Conservation (phyloP, 2,888 invertebrate species). For the Zele albiditarsus region DNA sequence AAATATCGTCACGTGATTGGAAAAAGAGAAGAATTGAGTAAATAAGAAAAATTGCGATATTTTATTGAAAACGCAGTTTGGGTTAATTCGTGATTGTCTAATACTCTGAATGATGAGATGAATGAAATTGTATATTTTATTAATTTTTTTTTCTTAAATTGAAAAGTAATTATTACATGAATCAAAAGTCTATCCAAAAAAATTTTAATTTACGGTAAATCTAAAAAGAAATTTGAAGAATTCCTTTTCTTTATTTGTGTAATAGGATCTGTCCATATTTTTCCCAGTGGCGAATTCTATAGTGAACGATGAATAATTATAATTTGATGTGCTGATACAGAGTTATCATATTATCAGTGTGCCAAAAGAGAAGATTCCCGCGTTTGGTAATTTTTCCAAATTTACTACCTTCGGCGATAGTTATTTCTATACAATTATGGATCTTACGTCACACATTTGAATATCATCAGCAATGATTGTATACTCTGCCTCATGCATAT, state of each 20-base stretch:
- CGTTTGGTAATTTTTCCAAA: too few species aligned
- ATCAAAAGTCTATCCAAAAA: conserved; percentile 12
- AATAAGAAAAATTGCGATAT: neutral
- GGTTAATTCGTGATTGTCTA: neutral
- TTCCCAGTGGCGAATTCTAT: neutral
- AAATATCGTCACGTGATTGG: neutral
- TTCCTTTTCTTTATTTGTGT: neutral
- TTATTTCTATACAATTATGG: too few species aligned
- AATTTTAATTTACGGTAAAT: neutral
- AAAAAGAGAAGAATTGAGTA: neutral
- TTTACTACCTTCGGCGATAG: too few species aligned
- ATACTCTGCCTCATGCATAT: neutral
- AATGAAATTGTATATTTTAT: neutral
- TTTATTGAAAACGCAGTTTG: neutral
- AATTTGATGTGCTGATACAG: neutral
- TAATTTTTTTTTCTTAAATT: neutral
- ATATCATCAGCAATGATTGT: too few species aligned
- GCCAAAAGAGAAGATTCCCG: neutral
- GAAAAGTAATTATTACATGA: conserved; percentile 21
- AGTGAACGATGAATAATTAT: neutral
- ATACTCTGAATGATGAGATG: neutral
- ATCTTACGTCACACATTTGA: too few species aligned
- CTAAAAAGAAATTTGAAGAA: neutral
- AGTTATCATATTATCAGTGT: neutral
- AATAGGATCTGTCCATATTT: neutral